A percentile compares a stretch with the other conserved stretches of the same genome.
These are phyloP conservation scores for Ancistrus triradiatus DNA, from an alignment of 2,113 vertebrate genomes.

Conservation along the genomic window DNA sequence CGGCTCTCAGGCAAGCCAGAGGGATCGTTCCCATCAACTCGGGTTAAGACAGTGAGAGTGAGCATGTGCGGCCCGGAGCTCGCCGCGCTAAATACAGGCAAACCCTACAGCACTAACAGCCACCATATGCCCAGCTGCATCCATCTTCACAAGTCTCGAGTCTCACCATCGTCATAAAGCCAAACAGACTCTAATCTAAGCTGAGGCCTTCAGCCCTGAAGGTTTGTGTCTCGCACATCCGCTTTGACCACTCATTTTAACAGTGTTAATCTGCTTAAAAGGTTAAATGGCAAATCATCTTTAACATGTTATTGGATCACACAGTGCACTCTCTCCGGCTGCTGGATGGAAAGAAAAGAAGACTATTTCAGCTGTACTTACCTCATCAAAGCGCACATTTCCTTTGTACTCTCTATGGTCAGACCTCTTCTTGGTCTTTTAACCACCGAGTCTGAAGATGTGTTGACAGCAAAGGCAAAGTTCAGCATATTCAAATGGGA, in stretches of 20 bases:
- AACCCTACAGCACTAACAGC: conserved; percentile 15
- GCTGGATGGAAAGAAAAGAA: not conserved
- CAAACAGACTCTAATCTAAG: conserved; percentile 24
- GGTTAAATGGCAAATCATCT: conserved; percentile 35
- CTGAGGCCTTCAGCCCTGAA: conserved; percentile 14
- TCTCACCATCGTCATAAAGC: conserved; percentile 2
- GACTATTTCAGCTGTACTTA: conserved; percentile 13
- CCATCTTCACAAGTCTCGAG: too few relatives aligned
- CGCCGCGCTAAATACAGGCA: conserved; percentile 11
- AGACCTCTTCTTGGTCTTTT: conserved; percentile 24
- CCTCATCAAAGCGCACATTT: conserved; percentile 17
- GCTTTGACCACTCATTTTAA: conserved; percentile 31
- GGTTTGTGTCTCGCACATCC: conserved; percentile 5
- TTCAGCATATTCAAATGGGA: conserved; percentile 43
- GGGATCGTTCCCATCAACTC: conserved; percentile 45
- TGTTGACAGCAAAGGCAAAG: conserved; percentile 38
- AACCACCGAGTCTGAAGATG: conserved; percentile 9
- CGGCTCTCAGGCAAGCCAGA: conserved; percentile 21
- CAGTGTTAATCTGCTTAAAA: conserved; percentile 39
- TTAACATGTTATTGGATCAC: conserved; percentile 24
- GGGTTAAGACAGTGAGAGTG: conserved; percentile 36
- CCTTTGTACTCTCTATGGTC: conserved; percentile 7
- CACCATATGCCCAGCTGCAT: conserved; percentile 19
- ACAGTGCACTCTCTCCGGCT: conserved; percentile 12
- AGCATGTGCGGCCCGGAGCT: conserved; percentile 32